phyloP scores from a whole-genome alignment of 1,140 invertebrate genomes.

The Musca domestica region DNA sequence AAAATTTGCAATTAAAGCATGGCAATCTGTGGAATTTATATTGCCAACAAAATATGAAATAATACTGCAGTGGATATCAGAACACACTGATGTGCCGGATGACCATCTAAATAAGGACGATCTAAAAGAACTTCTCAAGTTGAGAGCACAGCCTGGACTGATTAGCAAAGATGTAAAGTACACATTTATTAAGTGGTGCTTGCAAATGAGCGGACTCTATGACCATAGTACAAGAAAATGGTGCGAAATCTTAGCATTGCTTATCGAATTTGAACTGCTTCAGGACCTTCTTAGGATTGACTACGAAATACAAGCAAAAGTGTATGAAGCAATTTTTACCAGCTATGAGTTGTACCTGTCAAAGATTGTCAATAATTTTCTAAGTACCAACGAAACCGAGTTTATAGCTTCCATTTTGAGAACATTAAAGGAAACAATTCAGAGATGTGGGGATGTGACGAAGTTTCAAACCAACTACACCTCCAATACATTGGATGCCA shows the following conservation, averaged over 20 bases:
- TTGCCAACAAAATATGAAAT: slow-evolving; percentile 44
- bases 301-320: slow-evolving; percentile 28
- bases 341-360: slow-evolving; percentile 35
- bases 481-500: slow-evolving; percentile 20
- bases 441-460: slow-evolving; percentile 27
- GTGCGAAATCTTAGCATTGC: slow-evolving; percentile 28
- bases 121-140: slow-evolving; percentile 33
- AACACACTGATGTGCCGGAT: background rate
- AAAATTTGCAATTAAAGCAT: slow-evolving; percentile 43
- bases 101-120: slow-evolving; percentile 25
- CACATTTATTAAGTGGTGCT: slow-evolving; percentile 24
- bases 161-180: slow-evolving; percentile 31
- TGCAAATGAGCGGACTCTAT: background rate
- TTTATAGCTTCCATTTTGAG: slow-evolving; percentile 35
- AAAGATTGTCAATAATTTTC: background rate
- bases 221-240: background rate
- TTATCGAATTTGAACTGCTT: slow-evolving; percentile 36
- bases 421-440: slow-evolving; percentile 34
- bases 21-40: slow-evolving; percentile 47
- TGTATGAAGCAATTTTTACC: slow-evolving; percentile 33
- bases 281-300: slow-evolving; percentile 40
- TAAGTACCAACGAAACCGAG: slow-evolving; percentile 27
- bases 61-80: slow-evolving; percentile 37
- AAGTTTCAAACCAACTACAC: slow-evolving; percentile 28
- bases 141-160: slow-evolving; percentile 39